phyloP scores from a whole-genome alignment of 2,888 invertebrate species.

The Pycnomerus fuliginosus region DNA sequence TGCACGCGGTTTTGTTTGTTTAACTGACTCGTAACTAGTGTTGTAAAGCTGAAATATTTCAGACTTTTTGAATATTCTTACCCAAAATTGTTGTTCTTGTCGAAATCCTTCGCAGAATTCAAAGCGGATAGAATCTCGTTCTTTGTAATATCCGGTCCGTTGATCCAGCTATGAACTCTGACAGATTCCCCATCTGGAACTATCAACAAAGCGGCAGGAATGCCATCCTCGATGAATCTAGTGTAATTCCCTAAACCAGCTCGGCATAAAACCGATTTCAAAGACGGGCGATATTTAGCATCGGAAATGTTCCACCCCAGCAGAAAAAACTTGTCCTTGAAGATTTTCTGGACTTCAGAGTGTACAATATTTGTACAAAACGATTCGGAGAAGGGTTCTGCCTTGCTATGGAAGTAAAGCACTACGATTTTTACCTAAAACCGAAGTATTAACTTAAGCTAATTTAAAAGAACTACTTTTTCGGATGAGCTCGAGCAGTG shows the following conservation, averaged over 20 bases:
- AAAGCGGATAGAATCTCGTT: constrained; percentile 25
- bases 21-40: background rate
- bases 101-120: constrained; percentile 22
- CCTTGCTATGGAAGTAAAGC: constrained; percentile 40
- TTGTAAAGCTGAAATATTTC: background rate
- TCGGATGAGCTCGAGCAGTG: too few relatives aligned
- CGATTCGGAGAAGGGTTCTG: constrained; percentile 34
- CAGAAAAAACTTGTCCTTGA: constrained; percentile 34
- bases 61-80: background rate
- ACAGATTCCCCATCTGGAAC: constrained; percentile 27
- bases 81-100: constrained; percentile 12
- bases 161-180: constrained; percentile 19
- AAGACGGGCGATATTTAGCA: constrained; percentile 31
- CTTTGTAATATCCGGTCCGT: constrained; percentile 21
- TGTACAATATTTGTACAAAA: constrained; percentile 34
- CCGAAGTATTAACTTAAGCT: too few relatives aligned
- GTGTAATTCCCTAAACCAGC: too few relatives aligned
- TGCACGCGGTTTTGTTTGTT: background rate
- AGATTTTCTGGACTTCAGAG: constrained; percentile 28
- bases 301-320: constrained; percentile 43
- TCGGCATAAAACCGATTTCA: constrained; percentile 28
- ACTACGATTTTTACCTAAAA: constrained; percentile 27
- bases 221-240: too few relatives aligned
- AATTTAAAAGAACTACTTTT: too few relatives aligned
- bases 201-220: constrained; percentile 31